Evolutionary conservation across 2,888 invertebrate species (phyloP), one percentile per base, ranked within the genome.

Genomic region (Seladonia tumulorum): DNA sequence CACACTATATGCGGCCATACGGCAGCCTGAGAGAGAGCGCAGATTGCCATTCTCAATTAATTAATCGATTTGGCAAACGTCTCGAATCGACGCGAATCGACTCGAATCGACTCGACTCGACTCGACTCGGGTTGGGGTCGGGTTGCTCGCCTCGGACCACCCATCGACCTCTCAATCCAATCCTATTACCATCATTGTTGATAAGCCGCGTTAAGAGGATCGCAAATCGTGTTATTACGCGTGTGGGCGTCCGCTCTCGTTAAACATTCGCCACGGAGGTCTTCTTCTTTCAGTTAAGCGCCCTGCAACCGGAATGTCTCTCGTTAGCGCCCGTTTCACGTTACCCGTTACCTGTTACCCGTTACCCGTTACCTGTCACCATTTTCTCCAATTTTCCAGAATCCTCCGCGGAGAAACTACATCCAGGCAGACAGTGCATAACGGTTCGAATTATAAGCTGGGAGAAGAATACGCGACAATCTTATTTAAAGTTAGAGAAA

Each of bases 151-250:
- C 29, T 45, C 68, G 45, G 73, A 76, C 79, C 79, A 60, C 18
- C 47, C 18, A 22, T 73, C 79, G 60, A 77, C 73, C 72, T 78
- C 72, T 75, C 72, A 47, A 78, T 76, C 22, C 75, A 53, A 84
- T 87, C 83, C 83, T 39, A 86, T 87, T 87, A 87, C 73, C 75
- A 49, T 72, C 83, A 73, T 86, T 49, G 79, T 25, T 63, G 68
- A 72, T 87, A 86, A 87, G 77, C 83, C 76, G 74, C 53, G 77
- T 76, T 86, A 83, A 87, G 83, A 72, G 86, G 87, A 87, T 87
- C 79, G 79, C 47, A 81, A 81, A 79, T 83, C 86, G 86, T 47
- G 78, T 87, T 86, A 87, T 83, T 76, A 79, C 78, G 57, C 75
- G 86, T 22, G 74, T 79, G 81, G 83, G 81, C 74, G 83, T 83